Conservation (phyloP, 2,797 vertebrate species). For the Acanthurus lineatus region DNA sequence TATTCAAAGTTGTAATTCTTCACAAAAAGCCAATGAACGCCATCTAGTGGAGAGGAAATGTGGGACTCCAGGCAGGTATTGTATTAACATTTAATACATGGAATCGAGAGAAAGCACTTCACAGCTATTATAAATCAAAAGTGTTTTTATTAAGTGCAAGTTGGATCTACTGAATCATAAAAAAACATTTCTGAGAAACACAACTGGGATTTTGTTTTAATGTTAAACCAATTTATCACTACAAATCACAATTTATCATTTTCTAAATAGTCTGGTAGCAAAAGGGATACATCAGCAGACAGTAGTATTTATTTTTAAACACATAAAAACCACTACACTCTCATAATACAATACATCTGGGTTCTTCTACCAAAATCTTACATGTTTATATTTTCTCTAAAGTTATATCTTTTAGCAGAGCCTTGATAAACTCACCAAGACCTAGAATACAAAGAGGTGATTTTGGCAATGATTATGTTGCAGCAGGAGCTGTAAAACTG, state of each 20-base stretch:
- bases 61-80: not conserved
- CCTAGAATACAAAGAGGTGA: not conserved
- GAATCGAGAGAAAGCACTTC: not conserved
- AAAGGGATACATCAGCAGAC: not conserved
- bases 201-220: not conserved
- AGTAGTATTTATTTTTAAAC: not conserved
- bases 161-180: slow-evolving; percentile 1
- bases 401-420: too few relatives aligned
- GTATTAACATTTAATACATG: not conserved
- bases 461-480: slow-evolving; percentile 11
- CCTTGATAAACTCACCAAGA: not conserved
- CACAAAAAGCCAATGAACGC: slow-evolving; percentile 10
- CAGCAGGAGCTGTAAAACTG: not conserved
- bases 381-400: too few relatives aligned
- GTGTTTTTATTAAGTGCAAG: slow-evolving; percentile 33
- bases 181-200: not conserved
- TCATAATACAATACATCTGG: too few relatives aligned
- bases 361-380: too few relatives aligned
- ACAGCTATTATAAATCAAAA: slow-evolving; percentile 9
- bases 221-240: not conserved
- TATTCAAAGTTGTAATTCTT: not conserved
- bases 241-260: not conserved
- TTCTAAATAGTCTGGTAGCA: not conserved
- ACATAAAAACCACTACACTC: too few relatives aligned
- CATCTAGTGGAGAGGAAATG: slow-evolving; percentile 69